These are phyloP conservation scores for Eptatretus burgeri DNA, from an alignment of 2,113 vertebrate species.

Conservation along the genomic window DNA sequence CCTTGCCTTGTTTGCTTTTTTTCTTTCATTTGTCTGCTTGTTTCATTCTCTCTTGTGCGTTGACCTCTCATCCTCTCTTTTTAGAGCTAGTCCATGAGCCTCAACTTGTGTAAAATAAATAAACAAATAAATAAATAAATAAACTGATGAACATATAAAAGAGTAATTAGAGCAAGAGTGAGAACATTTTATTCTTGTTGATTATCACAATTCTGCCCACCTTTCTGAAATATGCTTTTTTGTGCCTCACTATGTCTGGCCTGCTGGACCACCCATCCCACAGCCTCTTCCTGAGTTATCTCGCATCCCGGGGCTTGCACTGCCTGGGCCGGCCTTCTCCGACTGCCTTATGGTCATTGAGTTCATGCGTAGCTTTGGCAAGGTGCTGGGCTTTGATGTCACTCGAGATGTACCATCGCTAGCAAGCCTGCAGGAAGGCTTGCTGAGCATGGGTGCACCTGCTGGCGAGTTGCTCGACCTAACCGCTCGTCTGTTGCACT, in stretches of 20 bases:
- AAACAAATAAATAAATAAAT: too few species aligned
- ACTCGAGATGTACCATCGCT: constrained; percentile 32
- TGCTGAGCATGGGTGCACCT: constrained; percentile 43
- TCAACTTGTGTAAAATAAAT: too few species aligned
- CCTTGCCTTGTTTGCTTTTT: too few species aligned
- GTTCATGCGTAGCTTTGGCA: constrained; percentile 64
- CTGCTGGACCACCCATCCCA: background rate
- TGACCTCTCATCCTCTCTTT: too few species aligned
- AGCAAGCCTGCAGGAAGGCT: constrained; percentile 45
- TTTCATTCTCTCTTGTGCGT: too few species aligned
- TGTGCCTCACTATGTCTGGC: background rate
- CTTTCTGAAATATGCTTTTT: background rate
- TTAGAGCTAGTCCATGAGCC: too few species aligned
- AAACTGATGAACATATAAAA: too few species aligned
- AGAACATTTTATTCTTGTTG: background rate
- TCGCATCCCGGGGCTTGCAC: constrained; percentile 44
- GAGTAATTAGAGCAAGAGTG: too few species aligned
- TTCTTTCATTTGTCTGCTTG: too few species aligned
- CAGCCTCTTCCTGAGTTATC: constrained; percentile 52
- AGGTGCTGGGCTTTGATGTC: constrained; percentile 49
- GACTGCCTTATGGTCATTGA: constrained; percentile 74
- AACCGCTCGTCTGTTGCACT: constrained; percentile 49
- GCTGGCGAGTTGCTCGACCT: constrained; percentile 49
- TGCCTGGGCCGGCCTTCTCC: constrained; percentile 42
- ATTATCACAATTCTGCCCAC: background rate